Base-by-base conservation (phyloP, 2,888 invertebrate genomes). In the Nemoura dubitans region DNA sequence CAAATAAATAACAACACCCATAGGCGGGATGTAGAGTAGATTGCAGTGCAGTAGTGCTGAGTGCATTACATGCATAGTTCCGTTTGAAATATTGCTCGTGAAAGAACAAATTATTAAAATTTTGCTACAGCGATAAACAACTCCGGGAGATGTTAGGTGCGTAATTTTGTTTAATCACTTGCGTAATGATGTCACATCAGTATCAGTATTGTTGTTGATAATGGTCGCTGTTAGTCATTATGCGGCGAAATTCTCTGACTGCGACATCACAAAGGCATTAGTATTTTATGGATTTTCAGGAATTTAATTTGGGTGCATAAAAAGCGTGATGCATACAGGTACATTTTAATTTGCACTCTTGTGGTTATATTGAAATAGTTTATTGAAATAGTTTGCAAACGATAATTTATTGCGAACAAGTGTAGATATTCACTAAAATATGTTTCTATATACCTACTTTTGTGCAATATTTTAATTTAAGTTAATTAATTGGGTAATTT, bases 281-380 rank as follows among this genome's bases (percentile, higher is more conserved):
- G 59, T 59, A 59, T 59, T 59, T 59, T 59, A 59, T 59, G 59
- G 59, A 59, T 59, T 59, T 59, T 59, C 59, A 59, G 59, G 59
- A 59, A 59, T 59, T 59, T 59, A 59, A 59, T 59, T 59, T 59
- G 59, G 21, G 59, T 59, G 21, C 59, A 59, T 59, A 21, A 59
- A 59, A 59, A 7, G 59, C 21, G 3, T 59, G 59, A 21, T 59
- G 59, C 59, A 21, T 59, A 21, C 21, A 59, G 59, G 59, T 59
- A 59, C 59, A 21, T 21, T 59, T 59, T 59, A 59, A 59, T 59
- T 59, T 59, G 59, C 59, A 59, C 21, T 59, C 10, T 3, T 59
- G 21, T 21, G 21, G 59, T 59, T 21, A 59, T 59, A 59, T 59
- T 10, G 21, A 59, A 59, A 59, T 59, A 59, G 10, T 59, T 7